Evolutionary conservation across 1,140 invertebrate species (phyloP), one percentile per base, ranked within the genome.

Genomic region (Leptopilina clavipes): DNA sequence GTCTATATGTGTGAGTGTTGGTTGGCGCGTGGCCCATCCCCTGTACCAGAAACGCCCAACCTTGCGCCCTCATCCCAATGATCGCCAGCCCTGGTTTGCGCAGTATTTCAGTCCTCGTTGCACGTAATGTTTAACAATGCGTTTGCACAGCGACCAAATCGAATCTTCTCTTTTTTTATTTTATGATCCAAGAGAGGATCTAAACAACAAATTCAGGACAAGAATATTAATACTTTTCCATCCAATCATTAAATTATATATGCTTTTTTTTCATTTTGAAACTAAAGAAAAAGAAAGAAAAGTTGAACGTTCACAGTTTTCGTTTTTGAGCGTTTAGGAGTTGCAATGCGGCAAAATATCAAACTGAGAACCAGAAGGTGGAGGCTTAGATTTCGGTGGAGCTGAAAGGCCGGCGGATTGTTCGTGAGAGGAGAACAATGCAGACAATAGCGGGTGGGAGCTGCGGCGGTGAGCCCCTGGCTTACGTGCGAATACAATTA

Each of bases 401-500:
- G 83, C 80, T 84, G 83, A 85, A 85, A 86, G 85, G 85, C 83
- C 79, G 81, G 82, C 80, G 87, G 83, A 85, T 88, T 85, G 87
- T 87, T 87, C 84, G 83, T 82, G 79, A 72, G 76, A 78, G 31
- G 79, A 85, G 84, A 88, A 89, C 88, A 89, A 89, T 89, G 88
- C 86, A 86, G 88, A 89, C 88, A 89, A 89, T 89, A 83, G 86
- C 84, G 81, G 84, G 81, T 81, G 84, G 82, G 84, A 78, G 85
- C 74, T 86, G 83, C 56, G 77, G 72, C 80, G 84, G 84, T 86
- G 87, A 86, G 88, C 85, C 87, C 25, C 84, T 74, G 85, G 88
- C 88, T 90, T 89, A 90, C 84, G 84, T 84, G 84, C 87, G 89
- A 90, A 90, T 89, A 91, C 89, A 90, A 90, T 90, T 90, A 90